A percentile compares a stretch with the other conserved stretches of the same genome.
phyloP scores from a whole-genome alignment of 2,888 invertebrate genomes.

The Chrysodeixis includens region DNA sequence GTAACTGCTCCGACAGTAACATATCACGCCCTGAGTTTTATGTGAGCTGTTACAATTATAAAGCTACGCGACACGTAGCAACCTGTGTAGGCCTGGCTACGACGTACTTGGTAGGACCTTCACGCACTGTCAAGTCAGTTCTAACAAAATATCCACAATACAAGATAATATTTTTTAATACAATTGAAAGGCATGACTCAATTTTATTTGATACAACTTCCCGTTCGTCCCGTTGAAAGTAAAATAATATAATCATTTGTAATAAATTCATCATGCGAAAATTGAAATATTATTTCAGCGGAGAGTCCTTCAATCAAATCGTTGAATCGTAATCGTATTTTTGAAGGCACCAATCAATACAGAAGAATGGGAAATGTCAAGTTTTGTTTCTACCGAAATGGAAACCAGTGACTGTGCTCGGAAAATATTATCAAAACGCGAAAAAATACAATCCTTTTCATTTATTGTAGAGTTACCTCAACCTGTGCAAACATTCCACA shows the following conservation, averaged over 20 bases:
- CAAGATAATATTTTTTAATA: too few species aligned
- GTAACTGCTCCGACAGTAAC: neutral
- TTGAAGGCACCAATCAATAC: constrained; percentile 29
- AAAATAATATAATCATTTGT: neutral
- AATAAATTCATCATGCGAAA: neutral
- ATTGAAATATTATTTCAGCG: neutral
- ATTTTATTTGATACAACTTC: neutral
- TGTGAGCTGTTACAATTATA: neutral
- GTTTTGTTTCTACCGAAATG: neutral
- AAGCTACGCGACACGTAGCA: constrained; percentile 1
- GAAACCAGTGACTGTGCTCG: constrained; percentile 20
- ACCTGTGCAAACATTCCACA: too few species aligned
- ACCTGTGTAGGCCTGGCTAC: neutral
- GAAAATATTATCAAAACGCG: constrained; percentile 28
- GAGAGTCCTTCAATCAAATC: neutral
- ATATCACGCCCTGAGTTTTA: neutral
- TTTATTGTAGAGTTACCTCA: too few species aligned
- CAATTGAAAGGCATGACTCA: neutral
- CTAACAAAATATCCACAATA: too few species aligned
- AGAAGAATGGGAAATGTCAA: constrained; percentile 35
- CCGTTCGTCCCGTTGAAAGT: neutral
- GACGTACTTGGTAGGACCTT: neutral
- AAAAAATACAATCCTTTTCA: constrained; percentile 14
- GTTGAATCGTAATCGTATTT: constrained; percentile 16
- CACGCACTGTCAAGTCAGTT: neutral